Evolutionary conservation across 2,113 vertebrate species (phyloP).

Genomic region (Laticauda colubrina): DNA sequence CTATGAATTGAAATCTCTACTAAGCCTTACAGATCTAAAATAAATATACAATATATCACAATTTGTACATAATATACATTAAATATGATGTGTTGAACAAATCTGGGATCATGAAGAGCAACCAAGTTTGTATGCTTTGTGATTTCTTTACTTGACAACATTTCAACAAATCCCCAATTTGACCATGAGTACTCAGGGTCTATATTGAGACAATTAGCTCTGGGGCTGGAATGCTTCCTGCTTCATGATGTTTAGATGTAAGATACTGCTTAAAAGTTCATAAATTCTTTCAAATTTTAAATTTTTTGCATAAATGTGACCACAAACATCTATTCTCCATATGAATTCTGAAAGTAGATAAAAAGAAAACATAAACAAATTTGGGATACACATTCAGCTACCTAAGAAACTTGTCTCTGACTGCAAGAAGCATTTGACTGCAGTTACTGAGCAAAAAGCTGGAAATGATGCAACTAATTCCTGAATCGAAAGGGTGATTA

Average conservation of each 20-base stretch:
- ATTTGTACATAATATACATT: neutral
- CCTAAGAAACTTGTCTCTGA: neutral
- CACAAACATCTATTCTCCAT: neutral
- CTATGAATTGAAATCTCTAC: neutral
- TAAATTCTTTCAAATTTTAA: neutral
- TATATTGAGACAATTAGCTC: neutral
- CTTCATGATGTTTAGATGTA: neutral
- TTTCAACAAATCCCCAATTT: neutral
- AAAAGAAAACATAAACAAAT: neutral
- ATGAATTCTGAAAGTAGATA: neutral
- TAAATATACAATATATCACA: neutral
- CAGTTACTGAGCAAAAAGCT: neutral
- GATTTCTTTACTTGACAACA: neutral
- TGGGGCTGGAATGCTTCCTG: neutral
- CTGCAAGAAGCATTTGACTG: neutral
- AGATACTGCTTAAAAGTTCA: neutral
- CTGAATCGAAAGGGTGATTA: neutral
- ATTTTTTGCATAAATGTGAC: neutral
- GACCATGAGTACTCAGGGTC: neutral
- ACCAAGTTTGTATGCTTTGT: neutral
- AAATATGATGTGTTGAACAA: neutral
- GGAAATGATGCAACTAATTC: neutral
- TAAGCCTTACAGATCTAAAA: neutral
- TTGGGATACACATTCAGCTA: neutral
- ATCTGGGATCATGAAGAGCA: neutral